Conservation (phyloP, 1,140 invertebrate species). For the Arion vulgaris region DNA sequence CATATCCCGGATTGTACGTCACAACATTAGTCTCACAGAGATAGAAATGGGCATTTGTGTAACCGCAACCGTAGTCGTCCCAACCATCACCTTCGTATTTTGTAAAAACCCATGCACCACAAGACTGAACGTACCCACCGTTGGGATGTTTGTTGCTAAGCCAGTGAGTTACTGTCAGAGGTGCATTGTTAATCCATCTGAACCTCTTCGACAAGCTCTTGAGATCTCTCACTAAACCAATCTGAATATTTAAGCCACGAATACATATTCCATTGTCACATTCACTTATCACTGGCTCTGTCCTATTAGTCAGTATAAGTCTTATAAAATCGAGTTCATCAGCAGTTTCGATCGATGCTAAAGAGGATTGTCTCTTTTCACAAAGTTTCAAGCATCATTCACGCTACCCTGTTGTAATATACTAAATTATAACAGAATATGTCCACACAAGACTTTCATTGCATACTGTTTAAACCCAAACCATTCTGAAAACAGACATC, state of each 20-base stretch:
- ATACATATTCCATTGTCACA: no score
- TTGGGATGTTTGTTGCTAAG: background rate
- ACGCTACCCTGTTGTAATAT: background rate
- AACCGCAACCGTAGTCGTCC: slow-evolving; percentile 14
- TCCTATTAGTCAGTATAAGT: background rate
- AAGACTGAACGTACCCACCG: background rate
- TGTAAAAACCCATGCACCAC: slow-evolving; percentile 2
- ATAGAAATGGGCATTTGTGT: background rate
- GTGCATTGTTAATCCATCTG: background rate
- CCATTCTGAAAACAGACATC: background rate
- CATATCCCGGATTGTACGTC: background rate
- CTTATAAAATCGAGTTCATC: background rate
- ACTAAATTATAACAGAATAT: background rate
- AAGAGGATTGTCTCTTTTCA: background rate
- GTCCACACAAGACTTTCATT: background rate
- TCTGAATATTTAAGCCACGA: background rate
- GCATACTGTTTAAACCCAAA: background rate
- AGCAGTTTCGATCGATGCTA: background rate
- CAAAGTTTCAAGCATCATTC: background rate
- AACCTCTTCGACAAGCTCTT: background rate
- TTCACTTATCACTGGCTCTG: background rate
- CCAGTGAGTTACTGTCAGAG: slow-evolving; percentile 10
- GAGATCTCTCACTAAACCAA: background rate
- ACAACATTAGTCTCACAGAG: background rate
- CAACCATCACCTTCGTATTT: background rate